phyloP scores from a whole-genome alignment of 2,888 invertebrate species.

The Dorcus hopei region DNA sequence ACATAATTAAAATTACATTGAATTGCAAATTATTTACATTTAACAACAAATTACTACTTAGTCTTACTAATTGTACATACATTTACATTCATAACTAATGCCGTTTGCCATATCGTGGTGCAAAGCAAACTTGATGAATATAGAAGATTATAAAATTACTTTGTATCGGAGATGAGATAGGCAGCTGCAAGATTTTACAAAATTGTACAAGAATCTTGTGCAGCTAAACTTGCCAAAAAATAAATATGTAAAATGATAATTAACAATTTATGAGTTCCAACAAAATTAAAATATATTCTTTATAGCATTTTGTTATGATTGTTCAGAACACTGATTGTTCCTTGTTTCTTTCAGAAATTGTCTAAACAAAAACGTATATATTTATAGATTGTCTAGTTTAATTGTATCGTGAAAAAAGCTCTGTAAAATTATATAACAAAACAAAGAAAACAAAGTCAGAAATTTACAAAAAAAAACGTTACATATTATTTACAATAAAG shows the following conservation, averaged over 20 bases:
- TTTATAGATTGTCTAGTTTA: conserved; percentile 3
- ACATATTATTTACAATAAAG: conserved; percentile 11
- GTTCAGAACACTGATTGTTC: background rate
- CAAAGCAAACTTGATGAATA: conserved; percentile 16
- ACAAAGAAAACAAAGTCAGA: conserved; percentile 7
- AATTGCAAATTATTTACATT: conserved; percentile 42
- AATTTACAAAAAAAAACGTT: conserved; percentile 7
- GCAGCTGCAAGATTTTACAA: too few species aligned
- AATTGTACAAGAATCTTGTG: too few species aligned
- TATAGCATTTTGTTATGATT: conserved; percentile 4
- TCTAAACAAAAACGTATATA: background rate
- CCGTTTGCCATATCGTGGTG: conserved; percentile 16
- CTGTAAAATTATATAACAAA: conserved; percentile 4
- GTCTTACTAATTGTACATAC: conserved; percentile 41
- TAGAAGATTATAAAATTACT: conserved; percentile 7
- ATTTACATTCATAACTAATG: conserved; percentile 38
- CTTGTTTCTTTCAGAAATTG: background rate
- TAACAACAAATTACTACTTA: conserved; percentile 43
- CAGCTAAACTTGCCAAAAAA: too few species aligned
- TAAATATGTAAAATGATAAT: background rate
- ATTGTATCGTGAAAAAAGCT: background rate
- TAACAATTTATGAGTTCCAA: background rate
- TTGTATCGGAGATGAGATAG: too few species aligned
- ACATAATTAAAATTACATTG: conserved; percentile 45
- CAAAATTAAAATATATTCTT: background rate